Evolutionary conservation across 2,888 invertebrate genomes (phyloP), one percentile per base, ranked within the genome.

Genomic region (Patella pellucida): DNA sequence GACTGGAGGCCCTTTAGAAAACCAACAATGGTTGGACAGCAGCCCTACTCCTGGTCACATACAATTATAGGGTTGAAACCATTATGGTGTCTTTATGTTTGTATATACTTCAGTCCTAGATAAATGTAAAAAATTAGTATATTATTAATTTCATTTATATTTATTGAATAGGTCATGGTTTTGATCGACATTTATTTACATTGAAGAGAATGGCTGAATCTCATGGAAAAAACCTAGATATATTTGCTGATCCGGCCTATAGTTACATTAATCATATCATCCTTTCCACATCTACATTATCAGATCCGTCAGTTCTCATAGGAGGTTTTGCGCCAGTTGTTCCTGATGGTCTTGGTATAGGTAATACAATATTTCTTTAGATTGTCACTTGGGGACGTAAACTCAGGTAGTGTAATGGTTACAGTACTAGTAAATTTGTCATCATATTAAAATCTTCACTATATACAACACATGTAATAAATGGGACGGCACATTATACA

Each of bases 301-400:
- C 95, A 1, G 96, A 97, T 71, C 95, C 96, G 0, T 94, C 95
- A 74, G 94, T 98, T 15, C 91, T 94, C 86, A 95, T 95, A 41
- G 99, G 98, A 50, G 96, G 96, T 0, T 99, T 99, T 92, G 98
- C 97, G 0, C 98, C 99, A 0, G 97, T 97, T 11, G 95, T 95
- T 0, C 92, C 93, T 73, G 95, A 99, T 92, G 99, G 99, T 7
- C 95, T 95, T 89, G 99, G 99, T 68, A 94, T 99, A 83, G 91
- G 91, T 90, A 76, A 79, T 41, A 41, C 41, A 41, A 41, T 41
- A 41, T 41, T 41, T 41, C 41, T 41, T 41, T 41, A 41, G 7
- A 9, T 41, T 41, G 41, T 41, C 41, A 41, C 41, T 41, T 41
- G 41, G 41, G 41, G 41, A 41, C 9, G 9, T 7, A 9, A 41